Evolutionary conservation across 2,797 vertebrate species (phyloP).

Genomic region (Glossophaga mutica): DNA sequence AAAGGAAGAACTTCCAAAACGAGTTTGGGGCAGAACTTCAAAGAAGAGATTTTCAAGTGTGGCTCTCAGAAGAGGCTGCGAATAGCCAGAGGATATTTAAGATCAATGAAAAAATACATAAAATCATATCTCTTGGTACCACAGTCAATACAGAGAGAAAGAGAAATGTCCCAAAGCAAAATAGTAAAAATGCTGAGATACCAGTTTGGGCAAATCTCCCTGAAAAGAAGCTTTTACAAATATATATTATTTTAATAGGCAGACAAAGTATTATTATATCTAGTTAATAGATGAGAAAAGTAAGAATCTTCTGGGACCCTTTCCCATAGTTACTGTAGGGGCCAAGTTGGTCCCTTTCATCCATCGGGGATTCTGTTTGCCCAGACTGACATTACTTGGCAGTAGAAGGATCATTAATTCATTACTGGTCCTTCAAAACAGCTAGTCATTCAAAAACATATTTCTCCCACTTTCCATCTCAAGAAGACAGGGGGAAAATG

Average conservation of each 20-base stretch:
- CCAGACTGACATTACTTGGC: neutral
- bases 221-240: constrained; percentile 26
- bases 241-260: neutral
- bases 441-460: neutral
- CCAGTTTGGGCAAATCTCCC: neutral
- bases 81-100: neutral
- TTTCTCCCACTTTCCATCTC: neutral
- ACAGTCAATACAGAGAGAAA: neutral
- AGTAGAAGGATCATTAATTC: neutral
- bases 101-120: constrained; percentile 9
- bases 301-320: neutral
- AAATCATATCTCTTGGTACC: neutral
- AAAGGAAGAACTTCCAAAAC: neutral
- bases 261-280: neutral
- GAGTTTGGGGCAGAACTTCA: neutral
- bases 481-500: neutral
- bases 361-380: neutral
- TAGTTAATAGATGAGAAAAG: neutral
- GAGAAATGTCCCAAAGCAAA: neutral
- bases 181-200: neutral
- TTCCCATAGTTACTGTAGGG: neutral
- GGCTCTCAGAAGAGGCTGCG: neutral
- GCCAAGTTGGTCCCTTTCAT: neutral
- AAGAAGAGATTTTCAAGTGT: neutral
- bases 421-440: neutral